Evolutionary conservation across 2,113 vertebrate genomes (phyloP), one percentile per base, ranked within the genome.

Genomic region (Perognathus longimembris): DNA sequence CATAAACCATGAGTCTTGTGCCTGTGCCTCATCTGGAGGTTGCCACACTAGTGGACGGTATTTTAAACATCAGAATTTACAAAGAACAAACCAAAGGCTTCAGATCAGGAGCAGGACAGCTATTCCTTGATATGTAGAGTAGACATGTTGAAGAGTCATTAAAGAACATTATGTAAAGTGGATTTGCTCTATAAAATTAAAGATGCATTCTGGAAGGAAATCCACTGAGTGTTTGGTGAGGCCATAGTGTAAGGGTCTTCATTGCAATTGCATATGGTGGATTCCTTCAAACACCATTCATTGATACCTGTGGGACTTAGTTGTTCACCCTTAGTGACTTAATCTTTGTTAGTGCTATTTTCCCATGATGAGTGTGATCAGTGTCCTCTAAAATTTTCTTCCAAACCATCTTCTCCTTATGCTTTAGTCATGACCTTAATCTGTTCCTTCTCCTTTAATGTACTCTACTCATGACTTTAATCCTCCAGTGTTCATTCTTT

Each of bases 51-150:
- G 87, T 75, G 88, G 81, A 73, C 57, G 57, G 78, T 74, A 40
- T 80, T 77, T 57, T 34, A 40, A 79, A 40, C 18, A 42, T 89
- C 63, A 70, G 91, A 30, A 0, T 61, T 71, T 77, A 76, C 76
- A 70, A 93, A 69, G 86, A 88, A 77, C n/a, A n/a, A n/a, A n/a
- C n/a, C n/a, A n/a, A 94, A 85, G 76, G 18, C 81, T 77, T 15
- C 64, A 83, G 45, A 77, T 74, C 63, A 70, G 67, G 67, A 50
- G 42, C 11, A 66, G 42, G 64, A 88, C 3, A 0, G 42, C 59
- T 93, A 20, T n/a, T 82, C 66, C 42, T 93, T 81, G 70, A 77
- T n/a, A 50, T 76, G 90, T 36, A 30, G 40, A 83, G 80, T 69
- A 92, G 3, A 32, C 71, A 66, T 54, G 5, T 91, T 90, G 30